Percentiles rank a stretch among this genome's conserved stretches.
These are phyloP conservation scores for Cephus nigrinus DNA, from an alignment of 2,888 invertebrate genomes.

Conservation along the genomic window DNA sequence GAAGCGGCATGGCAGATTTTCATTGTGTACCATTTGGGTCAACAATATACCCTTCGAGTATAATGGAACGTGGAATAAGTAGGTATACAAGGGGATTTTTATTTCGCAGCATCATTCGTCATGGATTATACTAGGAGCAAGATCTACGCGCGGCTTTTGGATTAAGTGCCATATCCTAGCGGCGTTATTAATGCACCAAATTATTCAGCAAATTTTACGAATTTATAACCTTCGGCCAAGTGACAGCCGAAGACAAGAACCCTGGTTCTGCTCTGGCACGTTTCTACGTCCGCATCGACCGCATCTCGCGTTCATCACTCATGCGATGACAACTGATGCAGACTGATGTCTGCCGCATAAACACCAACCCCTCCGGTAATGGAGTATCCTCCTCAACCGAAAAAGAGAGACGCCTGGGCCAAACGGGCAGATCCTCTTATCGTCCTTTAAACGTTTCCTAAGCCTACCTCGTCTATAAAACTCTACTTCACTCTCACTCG, in stretches of 20 bases:
- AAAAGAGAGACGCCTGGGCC: neutral
- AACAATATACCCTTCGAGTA: slow-evolving; percentile 44
- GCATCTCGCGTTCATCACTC: slow-evolving; percentile 42
- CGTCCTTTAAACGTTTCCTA: slow-evolving; percentile 3
- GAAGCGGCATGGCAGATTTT: slow-evolving; percentile 30
- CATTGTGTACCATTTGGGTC: slow-evolving; percentile 54
- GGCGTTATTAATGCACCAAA: slow-evolving; percentile 53
- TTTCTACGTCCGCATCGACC: slow-evolving; percentile 7
- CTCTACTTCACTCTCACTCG: neutral
- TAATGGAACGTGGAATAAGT: slow-evolving; percentile 55
- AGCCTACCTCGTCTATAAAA: neutral
- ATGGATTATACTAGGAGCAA: slow-evolving; percentile 41
- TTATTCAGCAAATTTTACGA: slow-evolving; percentile 52
- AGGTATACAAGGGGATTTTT: slow-evolving; percentile 42
- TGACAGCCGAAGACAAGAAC: slow-evolving; percentile 21
- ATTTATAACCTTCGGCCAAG: slow-evolving; percentile 15
- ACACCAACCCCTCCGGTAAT: slow-evolving; percentile 4
- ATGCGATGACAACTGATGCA: slow-evolving; percentile 46
- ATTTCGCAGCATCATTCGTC: slow-evolving; percentile 53
- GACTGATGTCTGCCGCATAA: slow-evolving; percentile 9
- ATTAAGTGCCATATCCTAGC: slow-evolving; percentile 37
- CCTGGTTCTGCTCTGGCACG: slow-evolving; percentile 4
- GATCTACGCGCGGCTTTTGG: slow-evolving; percentile 24
- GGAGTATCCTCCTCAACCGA: neutral
- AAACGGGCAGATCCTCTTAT: neutral